A percentile compares a stretch with the other conserved stretches of the same genome.
Evolutionary conservation across 2,113 vertebrate genomes (phyloP).

Genomic region (Notothenia rossii): DNA sequence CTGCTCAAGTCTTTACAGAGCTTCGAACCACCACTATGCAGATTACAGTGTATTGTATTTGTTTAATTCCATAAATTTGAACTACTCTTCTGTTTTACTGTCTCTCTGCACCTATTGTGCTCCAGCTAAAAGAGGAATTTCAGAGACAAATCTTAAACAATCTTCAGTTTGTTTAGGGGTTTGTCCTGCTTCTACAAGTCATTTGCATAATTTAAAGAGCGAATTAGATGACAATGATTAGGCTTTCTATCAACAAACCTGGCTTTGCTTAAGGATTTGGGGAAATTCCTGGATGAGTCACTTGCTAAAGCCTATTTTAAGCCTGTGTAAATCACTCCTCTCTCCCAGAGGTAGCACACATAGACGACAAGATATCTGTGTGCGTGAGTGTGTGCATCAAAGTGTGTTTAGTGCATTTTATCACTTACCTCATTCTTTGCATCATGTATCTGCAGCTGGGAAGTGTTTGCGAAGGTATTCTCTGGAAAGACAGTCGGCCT

Average conservation of each 20-base stretch:
- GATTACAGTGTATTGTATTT: background rate
- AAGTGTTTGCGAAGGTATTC: conserved; percentile 87
- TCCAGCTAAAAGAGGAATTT: background rate
- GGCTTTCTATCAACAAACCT: conserved; percentile 18
- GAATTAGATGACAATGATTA: conserved; percentile 40
- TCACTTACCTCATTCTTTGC: conserved; percentile 59
- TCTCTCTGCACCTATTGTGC: background rate
- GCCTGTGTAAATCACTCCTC: conserved; percentile 50
- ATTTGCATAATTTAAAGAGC: conserved; percentile 39
- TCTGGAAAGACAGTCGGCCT: conserved; percentile 92
- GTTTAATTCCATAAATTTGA: conserved; percentile 24
- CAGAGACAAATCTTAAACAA: conserved; percentile 3
- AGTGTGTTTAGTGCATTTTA: conserved; percentile 7
- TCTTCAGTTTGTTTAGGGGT: background rate
- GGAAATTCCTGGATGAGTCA: conserved; percentile 63
- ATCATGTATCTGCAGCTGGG: conserved; percentile 57
- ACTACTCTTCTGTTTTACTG: background rate
- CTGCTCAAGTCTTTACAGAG: background rate
- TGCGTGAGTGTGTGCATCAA: background rate
- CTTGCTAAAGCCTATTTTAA: conserved; percentile 55
- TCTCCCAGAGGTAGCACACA: background rate
- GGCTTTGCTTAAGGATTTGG: conserved; percentile 52
- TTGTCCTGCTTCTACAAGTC: background rate
- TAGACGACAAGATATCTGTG: background rate
- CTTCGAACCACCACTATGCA: background rate